Percentiles rank a stretch among this genome's conserved stretches.
Evolutionary conservation across 2,113 vertebrate species (phyloP).

Genomic region (Terrapene triunguis): DNA sequence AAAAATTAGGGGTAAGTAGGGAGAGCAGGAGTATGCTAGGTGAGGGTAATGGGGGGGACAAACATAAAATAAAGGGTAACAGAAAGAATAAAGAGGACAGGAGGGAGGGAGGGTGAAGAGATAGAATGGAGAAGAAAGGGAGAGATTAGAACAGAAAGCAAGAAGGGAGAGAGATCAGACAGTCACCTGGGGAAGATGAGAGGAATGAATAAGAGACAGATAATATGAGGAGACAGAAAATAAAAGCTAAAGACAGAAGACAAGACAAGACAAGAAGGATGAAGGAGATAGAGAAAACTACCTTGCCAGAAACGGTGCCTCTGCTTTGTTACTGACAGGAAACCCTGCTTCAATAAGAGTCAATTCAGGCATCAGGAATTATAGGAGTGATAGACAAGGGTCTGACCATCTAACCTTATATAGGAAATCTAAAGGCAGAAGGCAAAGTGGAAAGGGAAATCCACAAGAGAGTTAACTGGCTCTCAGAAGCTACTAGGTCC

Average conservation of each 20-base stretch:
- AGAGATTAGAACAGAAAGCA: background rate
- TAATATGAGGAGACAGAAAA: accelerated
- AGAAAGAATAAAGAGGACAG: background rate
- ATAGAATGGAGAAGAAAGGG: background rate
- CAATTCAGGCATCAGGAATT: background rate
- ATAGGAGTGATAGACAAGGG: background rate
- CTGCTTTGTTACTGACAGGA: background rate
- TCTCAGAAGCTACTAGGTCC: background rate
- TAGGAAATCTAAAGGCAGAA: background rate
- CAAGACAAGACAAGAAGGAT: background rate
- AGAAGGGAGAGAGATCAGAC: background rate
- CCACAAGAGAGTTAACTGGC: background rate
- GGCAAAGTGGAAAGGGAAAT: background rate
- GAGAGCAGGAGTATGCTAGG: background rate
- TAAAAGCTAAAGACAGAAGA: background rate
- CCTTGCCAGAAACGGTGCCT: too few species aligned
- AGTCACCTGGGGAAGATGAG: background rate
- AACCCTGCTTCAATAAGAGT: accelerated
- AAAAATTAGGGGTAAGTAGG: background rate
- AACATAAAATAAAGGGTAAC: background rate
- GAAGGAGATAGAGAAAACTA: background rate
- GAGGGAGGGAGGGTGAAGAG: background rate
- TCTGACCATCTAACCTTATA: background rate
- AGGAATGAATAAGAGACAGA: background rate
- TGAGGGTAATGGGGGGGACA: background rate